A percentile compares a stretch with the other conserved stretches of the same genome.
Evolutionary conservation across 2,888 invertebrate species (phyloP).

Genomic region (Ariolimax columbianus): DNA sequence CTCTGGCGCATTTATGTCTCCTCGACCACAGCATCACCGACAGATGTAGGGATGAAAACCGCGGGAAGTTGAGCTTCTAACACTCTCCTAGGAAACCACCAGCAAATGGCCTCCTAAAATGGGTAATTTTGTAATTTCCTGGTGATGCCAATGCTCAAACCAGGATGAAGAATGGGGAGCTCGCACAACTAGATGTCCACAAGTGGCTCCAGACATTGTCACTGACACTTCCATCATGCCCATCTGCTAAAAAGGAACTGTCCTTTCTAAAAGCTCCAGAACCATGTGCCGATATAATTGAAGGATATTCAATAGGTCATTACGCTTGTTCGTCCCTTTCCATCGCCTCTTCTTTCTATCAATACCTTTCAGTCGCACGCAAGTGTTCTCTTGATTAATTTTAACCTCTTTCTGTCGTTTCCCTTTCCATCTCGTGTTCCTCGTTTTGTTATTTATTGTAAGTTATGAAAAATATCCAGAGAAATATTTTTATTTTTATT

Average conservation of each 20-base stretch:
- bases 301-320: conserved; percentile 40
- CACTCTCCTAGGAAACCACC: background rate
- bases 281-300: conserved; percentile 23
- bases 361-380: background rate
- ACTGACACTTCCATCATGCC: conserved; percentile 23
- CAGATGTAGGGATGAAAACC: background rate
- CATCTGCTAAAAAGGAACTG: conserved; percentile 5
- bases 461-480: background rate
- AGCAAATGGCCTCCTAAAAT: conserved; percentile 37
- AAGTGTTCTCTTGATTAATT: background rate
- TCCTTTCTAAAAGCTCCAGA: conserved; percentile 30
- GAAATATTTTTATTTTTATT: background rate
- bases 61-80: conserved; percentile 16
- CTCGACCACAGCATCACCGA: background rate
- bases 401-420: background rate
- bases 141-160: conserved; percentile 30
- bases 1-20: conserved; percentile 26
- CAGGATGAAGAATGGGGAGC: conserved; percentile 20
- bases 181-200: conserved; percentile 19
- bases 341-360: background rate
- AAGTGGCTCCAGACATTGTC: conserved; percentile 38
- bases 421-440: background rate
- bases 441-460: background rate
- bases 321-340: background rate
- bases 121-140: conserved; percentile 48